phyloP scores from a whole-genome alignment of 2,888 invertebrate species.

The Litoditis marina region DNA sequence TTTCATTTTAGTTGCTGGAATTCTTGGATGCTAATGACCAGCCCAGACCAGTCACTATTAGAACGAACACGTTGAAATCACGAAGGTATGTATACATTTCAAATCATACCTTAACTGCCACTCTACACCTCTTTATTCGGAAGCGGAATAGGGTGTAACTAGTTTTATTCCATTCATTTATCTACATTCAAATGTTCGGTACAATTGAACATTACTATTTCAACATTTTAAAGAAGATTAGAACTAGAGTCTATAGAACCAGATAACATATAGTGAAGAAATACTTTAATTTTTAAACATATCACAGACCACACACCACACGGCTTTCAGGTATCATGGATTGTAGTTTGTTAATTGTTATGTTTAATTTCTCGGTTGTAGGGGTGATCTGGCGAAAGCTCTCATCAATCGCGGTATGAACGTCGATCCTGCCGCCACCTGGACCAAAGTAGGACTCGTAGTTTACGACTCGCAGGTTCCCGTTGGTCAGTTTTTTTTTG shows the following conservation, averaged over 20 bases:
- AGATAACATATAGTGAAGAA: too few relatives aligned
- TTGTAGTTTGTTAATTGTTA: background rate
- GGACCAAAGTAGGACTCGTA: slow-evolving; percentile 96
- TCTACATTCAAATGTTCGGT: too few relatives aligned
- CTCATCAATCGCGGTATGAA: slow-evolving; percentile 94
- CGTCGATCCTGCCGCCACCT: slow-evolving; percentile 93
- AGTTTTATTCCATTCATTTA: too few relatives aligned
- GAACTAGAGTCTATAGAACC: too few relatives aligned
- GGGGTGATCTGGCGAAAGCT: slow-evolving; percentile 67
- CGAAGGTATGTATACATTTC: slow-evolving; percentile 65
- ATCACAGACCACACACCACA: too few relatives aligned
- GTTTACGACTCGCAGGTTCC: slow-evolving; percentile 93
- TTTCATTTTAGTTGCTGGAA: slow-evolving; percentile 72
- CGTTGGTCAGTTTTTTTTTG: slow-evolving; percentile 70
- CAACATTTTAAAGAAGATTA: slow-evolving; percentile 67
- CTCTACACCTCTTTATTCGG: too few relatives aligned
- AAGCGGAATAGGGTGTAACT: too few relatives aligned
- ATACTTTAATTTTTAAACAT: too few relatives aligned
- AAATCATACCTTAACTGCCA: too few relatives aligned
- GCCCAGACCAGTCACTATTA: slow-evolving; percentile 86
- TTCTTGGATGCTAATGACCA: slow-evolving; percentile 94
- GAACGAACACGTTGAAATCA: slow-evolving; percentile 87
- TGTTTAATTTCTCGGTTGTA: slow-evolving; percentile 15
- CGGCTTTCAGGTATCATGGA: background rate
- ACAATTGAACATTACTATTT: too few relatives aligned